These are phyloP conservation scores for Elephantulus edwardii DNA, from an alignment of 2,113 vertebrate species.

Conservation along the genomic window DNA sequence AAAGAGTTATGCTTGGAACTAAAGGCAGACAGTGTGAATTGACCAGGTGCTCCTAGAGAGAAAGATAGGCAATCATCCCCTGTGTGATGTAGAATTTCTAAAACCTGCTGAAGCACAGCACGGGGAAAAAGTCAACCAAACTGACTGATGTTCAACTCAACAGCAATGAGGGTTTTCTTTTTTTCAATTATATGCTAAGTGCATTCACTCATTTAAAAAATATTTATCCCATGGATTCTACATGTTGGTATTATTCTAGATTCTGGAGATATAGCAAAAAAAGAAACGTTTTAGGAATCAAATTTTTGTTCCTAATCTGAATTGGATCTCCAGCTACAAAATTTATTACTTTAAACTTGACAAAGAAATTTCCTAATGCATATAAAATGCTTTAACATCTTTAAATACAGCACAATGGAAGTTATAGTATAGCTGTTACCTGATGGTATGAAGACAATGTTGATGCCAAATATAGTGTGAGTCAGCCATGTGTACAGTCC, in stretches of 20 bases:
- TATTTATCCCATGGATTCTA: background rate
- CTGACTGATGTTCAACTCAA: too few species aligned
- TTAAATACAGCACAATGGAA: background rate
- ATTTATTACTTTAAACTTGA: background rate
- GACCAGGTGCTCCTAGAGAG: too few species aligned
- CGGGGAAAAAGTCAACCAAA: too few species aligned
- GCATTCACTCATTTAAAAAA: background rate
- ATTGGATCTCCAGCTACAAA: background rate
- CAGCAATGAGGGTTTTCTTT: too few species aligned
- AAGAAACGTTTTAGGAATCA: background rate
- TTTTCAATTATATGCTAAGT: background rate
- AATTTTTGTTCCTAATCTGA: background rate
- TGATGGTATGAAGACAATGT: constrained; percentile 98
- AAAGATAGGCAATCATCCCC: too few species aligned
- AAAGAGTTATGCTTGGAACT: too few species aligned
- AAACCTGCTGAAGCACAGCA: too few species aligned
- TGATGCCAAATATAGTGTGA: constrained; percentile 99
- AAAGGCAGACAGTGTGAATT: too few species aligned
- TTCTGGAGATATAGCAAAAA: background rate
- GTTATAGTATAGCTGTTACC: constrained; percentile 85
- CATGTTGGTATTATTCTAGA: background rate
- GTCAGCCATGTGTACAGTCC: constrained; percentile 99
- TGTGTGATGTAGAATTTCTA: too few species aligned
- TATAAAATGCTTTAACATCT: background rate
- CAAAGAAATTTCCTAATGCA: background rate